phyloP scores from a whole-genome alignment of 2,797 vertebrate genomes.

The Cichlasoma orientale region DNA sequence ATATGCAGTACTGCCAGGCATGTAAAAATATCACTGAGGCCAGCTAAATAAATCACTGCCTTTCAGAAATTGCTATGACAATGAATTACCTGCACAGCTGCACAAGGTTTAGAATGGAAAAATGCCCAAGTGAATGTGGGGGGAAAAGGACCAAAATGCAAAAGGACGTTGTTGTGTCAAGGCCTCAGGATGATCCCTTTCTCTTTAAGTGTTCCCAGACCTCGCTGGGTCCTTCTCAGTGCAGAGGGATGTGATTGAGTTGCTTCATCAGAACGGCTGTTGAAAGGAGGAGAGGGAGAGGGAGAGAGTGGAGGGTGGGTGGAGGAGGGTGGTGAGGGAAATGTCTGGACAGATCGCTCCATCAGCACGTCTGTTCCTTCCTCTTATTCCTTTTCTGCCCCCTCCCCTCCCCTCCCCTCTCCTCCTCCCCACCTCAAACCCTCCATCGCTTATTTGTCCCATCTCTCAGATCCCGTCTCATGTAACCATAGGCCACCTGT shows the following conservation, averaged over 20 bases:
- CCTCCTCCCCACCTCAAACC: not conserved
- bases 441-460: slow-evolving; percentile 12
- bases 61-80: slow-evolving; percentile 34
- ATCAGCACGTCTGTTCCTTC: slow-evolving; percentile 49
- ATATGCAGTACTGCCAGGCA: not conserved
- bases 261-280: slow-evolving; percentile 28
- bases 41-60: slow-evolving; percentile 26
- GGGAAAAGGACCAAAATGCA: slow-evolving; percentile 17
- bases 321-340: slow-evolving; percentile 7
- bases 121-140: slow-evolving; percentile 22
- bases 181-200: slow-evolving; percentile 20
- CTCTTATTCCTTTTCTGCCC: slow-evolving; percentile 16
- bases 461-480: slow-evolving; percentile 54
- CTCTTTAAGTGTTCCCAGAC: slow-evolving; percentile 57
- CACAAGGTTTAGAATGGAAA: slow-evolving; percentile 26
- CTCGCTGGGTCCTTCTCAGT: slow-evolving; percentile 52
- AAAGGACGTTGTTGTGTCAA: slow-evolving; percentile 29
- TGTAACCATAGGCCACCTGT: slow-evolving; percentile 69
- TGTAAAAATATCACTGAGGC: slow-evolving; percentile 23
- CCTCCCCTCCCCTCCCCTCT: not conserved
- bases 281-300: slow-evolving; percentile 6
- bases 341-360: slow-evolving; percentile 45
- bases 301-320: slow-evolving; percentile 4
- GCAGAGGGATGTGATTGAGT: slow-evolving; percentile 33
- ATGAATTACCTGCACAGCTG: slow-evolving; percentile 29